These are phyloP conservation scores for Marmota monax DNA, from an alignment of 2,113 vertebrate genomes.

Conservation along the genomic window DNA sequence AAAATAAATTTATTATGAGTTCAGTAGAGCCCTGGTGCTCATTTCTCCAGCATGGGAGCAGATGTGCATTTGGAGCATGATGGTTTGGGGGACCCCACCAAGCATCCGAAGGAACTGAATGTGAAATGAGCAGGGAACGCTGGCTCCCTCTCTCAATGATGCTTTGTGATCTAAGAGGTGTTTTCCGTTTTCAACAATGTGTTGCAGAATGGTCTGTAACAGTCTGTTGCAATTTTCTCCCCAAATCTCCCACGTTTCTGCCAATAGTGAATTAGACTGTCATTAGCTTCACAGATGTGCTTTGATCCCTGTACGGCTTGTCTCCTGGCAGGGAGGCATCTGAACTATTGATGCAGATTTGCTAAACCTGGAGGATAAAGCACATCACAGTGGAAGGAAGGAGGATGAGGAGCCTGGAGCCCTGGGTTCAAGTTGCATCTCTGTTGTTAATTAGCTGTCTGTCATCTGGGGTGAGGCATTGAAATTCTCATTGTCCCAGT, in stretches of 20 bases:
- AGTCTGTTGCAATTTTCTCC: conserved; percentile 80
- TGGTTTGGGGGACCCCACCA: conserved; percentile 45
- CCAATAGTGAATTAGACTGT: conserved; percentile 82
- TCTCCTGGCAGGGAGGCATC: conserved; percentile 67
- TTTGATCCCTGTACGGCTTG: conserved; percentile 72
- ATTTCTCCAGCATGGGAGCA: conserved; percentile 71
- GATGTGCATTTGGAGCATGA: conserved; percentile 69
- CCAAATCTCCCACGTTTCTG: conserved; percentile 71
- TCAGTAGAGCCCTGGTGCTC: conserved; percentile 42
- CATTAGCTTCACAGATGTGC: conserved; percentile 80
- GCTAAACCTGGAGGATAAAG: conserved; percentile 69
- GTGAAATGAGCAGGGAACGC: conserved; percentile 59
- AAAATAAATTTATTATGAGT: conserved; percentile 77
- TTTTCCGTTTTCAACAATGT: conserved; percentile 77
- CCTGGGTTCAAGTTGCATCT: conserved; percentile 55
- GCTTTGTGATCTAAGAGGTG: conserved; percentile 75
- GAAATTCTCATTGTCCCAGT: conserved; percentile 19
- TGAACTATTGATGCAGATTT: conserved; percentile 60
- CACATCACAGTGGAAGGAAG: neutral
- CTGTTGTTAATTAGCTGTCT: conserved; percentile 64
- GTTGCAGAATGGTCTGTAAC: conserved; percentile 63
- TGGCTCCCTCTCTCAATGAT: conserved; percentile 53
- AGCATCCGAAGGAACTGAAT: conserved; percentile 7
- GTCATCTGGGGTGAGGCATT: conserved; percentile 38
- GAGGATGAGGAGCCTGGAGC: neutral